Base-by-base conservation (phyloP, 1,140 invertebrate genomes). In the Leguminivora glycinivorella region DNA sequence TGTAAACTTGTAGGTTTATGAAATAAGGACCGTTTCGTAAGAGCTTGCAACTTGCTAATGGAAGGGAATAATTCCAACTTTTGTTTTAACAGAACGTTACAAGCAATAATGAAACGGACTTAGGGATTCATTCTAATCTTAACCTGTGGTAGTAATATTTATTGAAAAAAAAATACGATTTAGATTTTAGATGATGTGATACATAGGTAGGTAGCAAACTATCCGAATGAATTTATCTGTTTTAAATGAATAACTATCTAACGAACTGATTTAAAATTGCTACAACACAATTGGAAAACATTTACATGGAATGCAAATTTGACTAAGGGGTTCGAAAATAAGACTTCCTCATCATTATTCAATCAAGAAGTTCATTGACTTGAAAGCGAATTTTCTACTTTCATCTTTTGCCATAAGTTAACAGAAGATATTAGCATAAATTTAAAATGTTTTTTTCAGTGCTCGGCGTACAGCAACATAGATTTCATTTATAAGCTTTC, bases 401-500 rank as follows among this genome's bases (percentile, higher is more conserved):
- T 68, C 67, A 47, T 68, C 38, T 43, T 17, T 19, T 4, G 9
- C 24, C 5, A n/a, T 34, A 68, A 47, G 66, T 47, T 14, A 43
- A 43, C 67, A 68, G 34, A 25, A 43, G 19, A 29, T 22, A 67
- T 67, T 67, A 22, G 38, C 66, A 67, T 43, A 47, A 63, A n/a
- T 31, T 63, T 31, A 63, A 63, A 63, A 10, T 31, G 12, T 29
- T 63, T 40, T 67, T 12, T 43, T 43, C 40, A 1, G 10, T 25
- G 40, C 17, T 19, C 43, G 34, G 31, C 24, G n/a, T 67, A 24
- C 26, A n/a, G 22, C 66, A 22, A 19, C 38, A 43, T 24, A 22
- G 29, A 4, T 40, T n/a, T n/a, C n/a, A n/a, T n/a, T 34, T 24
- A n/a, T n/a, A 29, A 63, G 26, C 29, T 63, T 63, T 26, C 56